Conservation (phyloP, 2,888 invertebrate species). For the Zeuzera pyrina region DNA sequence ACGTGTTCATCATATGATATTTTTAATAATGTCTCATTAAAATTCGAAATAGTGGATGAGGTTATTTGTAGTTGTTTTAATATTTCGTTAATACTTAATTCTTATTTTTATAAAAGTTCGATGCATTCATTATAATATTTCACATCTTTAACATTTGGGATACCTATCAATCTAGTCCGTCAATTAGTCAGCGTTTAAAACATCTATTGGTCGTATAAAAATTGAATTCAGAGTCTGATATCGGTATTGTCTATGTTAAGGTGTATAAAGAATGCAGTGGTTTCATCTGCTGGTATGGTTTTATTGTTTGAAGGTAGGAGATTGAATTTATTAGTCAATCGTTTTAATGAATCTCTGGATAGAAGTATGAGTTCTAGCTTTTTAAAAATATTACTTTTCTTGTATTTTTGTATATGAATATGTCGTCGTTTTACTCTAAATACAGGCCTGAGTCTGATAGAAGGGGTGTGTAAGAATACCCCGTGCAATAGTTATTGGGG, state of each 20-base stretch:
- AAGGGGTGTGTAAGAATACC: slow-evolving; percentile 7
- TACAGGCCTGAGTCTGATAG: slow-evolving; percentile 16
- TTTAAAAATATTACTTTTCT: slow-evolving; percentile 20
- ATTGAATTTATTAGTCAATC: slow-evolving; percentile 13
- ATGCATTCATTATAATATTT: slow-evolving; percentile 22
- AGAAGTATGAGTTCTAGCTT: slow-evolving; percentile 18
- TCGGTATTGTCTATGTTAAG: slow-evolving; percentile 17
- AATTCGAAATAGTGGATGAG: not conserved
- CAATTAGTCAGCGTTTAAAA: slow-evolving; percentile 20
- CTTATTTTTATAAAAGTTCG: slow-evolving; percentile 12
- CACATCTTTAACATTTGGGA: slow-evolving; percentile 23
- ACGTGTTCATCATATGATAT: slow-evolving; percentile 4
- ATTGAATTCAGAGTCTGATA: slow-evolving; percentile 14
- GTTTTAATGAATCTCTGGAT: slow-evolving; percentile 14
- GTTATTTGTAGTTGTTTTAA: slow-evolving; percentile 4
- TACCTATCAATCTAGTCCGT: slow-evolving; percentile 23
- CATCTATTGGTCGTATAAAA: slow-evolving; percentile 15
- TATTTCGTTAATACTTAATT: not conserved
- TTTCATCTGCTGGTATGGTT: slow-evolving; percentile 10
- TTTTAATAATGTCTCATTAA: slow-evolving; percentile 3
- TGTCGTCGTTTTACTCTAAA: slow-evolving; percentile 12
- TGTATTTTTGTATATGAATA: slow-evolving; percentile 13
- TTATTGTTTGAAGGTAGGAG: slow-evolving; percentile 5
- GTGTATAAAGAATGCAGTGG: slow-evolving; percentile 15
- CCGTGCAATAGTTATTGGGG: slow-evolving; percentile 1